Conservation (phyloP, 1,140 invertebrate genomes). For the Hetaerina americana region DNA sequence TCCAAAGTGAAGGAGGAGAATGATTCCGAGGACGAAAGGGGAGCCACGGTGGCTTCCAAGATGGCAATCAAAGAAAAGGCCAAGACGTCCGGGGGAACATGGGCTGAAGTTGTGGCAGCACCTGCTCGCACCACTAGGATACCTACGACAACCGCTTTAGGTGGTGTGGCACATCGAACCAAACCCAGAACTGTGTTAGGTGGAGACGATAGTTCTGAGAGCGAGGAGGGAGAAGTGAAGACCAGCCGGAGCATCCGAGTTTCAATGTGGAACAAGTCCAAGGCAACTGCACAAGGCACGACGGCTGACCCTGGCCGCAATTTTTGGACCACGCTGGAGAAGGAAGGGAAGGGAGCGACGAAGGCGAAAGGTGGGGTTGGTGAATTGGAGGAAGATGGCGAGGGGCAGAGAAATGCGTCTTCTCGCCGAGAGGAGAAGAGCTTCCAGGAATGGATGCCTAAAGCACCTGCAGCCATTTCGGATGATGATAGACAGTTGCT, state of each 20-base stretch:
- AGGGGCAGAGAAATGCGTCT: slow-evolving; percentile 20
- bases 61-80: neutral
- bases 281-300: slow-evolving; percentile 25
- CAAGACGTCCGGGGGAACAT: neutral
- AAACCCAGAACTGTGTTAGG: neutral
- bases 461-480: slow-evolving; percentile 5
- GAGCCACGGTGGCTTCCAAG: slow-evolving; percentile 22
- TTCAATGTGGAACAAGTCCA: slow-evolving; percentile 49
- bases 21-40: slow-evolving; percentile 14
- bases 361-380: slow-evolving; percentile 20
- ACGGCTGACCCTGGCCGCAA: slow-evolving; percentile 18
- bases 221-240: slow-evolving; percentile 25
- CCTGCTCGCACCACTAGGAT: neutral
- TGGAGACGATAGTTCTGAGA: neutral
- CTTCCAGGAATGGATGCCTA: slow-evolving; percentile 15
- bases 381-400: slow-evolving; percentile 23
- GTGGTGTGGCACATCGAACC: neutral
- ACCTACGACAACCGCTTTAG: neutral
- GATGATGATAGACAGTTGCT: slow-evolving; percentile 11
- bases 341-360: slow-evolving; percentile 24
- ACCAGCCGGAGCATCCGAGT: slow-evolving; percentile 47
- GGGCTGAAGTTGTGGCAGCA: neutral
- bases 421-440: slow-evolving; percentile 30
- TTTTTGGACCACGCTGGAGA: slow-evolving; percentile 23
- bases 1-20: slow-evolving; percentile 5